Evolutionary conservation across 2,888 invertebrate genomes (phyloP).

Genomic region (Hirtodrosophila histrioides): DNA sequence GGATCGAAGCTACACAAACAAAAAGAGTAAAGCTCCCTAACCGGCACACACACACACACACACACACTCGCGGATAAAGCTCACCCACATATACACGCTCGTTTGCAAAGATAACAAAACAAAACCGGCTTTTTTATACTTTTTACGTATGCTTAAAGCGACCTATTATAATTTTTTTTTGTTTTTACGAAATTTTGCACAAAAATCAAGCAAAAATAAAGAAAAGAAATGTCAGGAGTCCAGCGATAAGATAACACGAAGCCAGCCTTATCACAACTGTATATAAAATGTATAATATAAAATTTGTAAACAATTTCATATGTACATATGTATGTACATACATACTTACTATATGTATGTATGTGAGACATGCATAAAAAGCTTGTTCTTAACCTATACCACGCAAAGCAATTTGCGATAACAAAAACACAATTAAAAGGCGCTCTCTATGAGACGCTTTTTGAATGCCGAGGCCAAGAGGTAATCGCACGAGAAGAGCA

Average conservation of each 20-base stretch:
- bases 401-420: constrained; percentile 52
- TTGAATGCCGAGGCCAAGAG: constrained; percentile 70
- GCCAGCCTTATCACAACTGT: constrained; percentile 60
- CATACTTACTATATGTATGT: neutral
- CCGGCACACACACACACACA: constrained; percentile 38
- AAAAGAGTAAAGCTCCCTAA: constrained; percentile 63
- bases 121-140: constrained; percentile 67
- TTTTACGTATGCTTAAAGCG: constrained; percentile 36
- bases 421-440: constrained; percentile 62
- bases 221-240: neutral
- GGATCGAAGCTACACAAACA: constrained; percentile 57
- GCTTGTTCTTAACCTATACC: constrained; percentile 71
- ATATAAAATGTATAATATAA: constrained; percentile 21
- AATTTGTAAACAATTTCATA: constrained; percentile 16
- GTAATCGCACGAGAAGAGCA: constrained; percentile 60
- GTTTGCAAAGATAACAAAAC: constrained; percentile 54
- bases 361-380: constrained; percentile 22
- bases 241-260: constrained; percentile 60
- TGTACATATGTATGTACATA: neutral
- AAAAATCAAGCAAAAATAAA: constrained; percentile 32
- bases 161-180: constrained; percentile 63
- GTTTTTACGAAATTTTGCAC: constrained; percentile 48
- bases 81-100: constrained; percentile 71
- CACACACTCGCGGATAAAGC: constrained; percentile 28
- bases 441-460: constrained; percentile 37